phyloP scores from a whole-genome alignment of 2,113 vertebrate species.

The Sporophila hypoxantha region DNA sequence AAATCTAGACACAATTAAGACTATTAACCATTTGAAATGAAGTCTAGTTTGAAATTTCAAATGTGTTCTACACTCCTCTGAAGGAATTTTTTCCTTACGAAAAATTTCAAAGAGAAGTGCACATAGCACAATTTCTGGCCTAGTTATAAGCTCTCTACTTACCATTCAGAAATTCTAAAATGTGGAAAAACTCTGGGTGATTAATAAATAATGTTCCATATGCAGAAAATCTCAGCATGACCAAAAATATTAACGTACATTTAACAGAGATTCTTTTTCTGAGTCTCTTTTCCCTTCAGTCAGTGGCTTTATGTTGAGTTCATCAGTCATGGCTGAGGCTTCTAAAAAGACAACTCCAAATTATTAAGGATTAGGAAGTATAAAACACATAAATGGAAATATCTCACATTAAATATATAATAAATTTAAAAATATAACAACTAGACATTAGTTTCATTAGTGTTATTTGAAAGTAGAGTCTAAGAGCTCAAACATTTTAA shows the following conservation, averaged over 20 bases:
- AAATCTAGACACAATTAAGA: background rate
- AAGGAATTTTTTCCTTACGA: background rate
- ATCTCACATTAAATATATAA: background rate
- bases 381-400: background rate
- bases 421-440: background rate
- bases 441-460: background rate
- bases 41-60: background rate
- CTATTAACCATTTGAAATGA: background rate
- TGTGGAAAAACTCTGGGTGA: background rate
- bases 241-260: background rate
- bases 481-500: background rate
- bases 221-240: background rate
- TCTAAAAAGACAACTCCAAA: background rate
- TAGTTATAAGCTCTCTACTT: background rate
- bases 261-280: background rate
- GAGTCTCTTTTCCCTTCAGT: background rate
- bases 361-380: background rate
- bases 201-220: background rate
- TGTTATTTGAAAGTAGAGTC: background rate
- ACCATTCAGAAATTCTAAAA: background rate
- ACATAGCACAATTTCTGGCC: background rate
- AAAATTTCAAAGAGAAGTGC: background rate
- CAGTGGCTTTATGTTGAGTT: background rate
- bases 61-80: background rate
- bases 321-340: background rate